Evolutionary conservation across 92 coral and sea anemone genomes (phyloP).

Genomic region (Epizoanthus stellaris): DNA sequence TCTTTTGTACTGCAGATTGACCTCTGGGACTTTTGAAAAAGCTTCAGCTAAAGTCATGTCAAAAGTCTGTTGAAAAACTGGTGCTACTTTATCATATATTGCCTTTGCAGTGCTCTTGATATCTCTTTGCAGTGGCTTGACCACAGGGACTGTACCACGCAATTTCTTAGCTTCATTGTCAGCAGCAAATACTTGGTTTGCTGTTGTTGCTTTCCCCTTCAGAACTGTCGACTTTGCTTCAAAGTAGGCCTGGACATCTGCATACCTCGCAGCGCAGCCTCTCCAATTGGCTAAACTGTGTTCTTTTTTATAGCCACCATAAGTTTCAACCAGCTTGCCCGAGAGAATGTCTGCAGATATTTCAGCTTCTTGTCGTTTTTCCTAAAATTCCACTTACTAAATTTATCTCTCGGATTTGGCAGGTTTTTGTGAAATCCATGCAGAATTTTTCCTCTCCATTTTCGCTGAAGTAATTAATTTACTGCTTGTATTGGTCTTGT

Average conservation of each 20-base stretch:
- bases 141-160: too few relatives aligned
- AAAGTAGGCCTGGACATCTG: constrained; percentile 36
- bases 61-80: constrained; percentile 19
- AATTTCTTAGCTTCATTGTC: constrained; percentile 11
- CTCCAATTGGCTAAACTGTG: constrained; percentile 53
- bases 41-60: constrained; percentile 11
- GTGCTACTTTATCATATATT: constrained; percentile 38
- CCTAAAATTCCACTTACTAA: constrained; percentile 55
- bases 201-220: constrained; percentile 53
- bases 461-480: not conserved
- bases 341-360: constrained; percentile 42
- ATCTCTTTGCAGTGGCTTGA: too few relatives aligned
- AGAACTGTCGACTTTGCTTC: constrained; percentile 41
- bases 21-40: constrained; percentile 34
- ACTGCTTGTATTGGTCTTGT: constrained; percentile 37
- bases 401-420: constrained; percentile 35
- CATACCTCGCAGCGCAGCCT: constrained; percentile 52
- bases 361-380: constrained; percentile 29
- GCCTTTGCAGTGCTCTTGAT: too few relatives aligned
- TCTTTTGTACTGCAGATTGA: constrained; percentile 25
- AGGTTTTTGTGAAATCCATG: constrained; percentile 16
- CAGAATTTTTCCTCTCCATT: constrained; percentile 22
- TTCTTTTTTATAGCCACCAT: constrained; percentile 41
- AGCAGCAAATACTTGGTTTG: constrained; percentile 46
- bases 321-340: constrained; percentile 47